These are phyloP conservation scores for Leucophenga varia DNA, from an alignment of 1,140 invertebrate genomes.

Conservation along the genomic window DNA sequence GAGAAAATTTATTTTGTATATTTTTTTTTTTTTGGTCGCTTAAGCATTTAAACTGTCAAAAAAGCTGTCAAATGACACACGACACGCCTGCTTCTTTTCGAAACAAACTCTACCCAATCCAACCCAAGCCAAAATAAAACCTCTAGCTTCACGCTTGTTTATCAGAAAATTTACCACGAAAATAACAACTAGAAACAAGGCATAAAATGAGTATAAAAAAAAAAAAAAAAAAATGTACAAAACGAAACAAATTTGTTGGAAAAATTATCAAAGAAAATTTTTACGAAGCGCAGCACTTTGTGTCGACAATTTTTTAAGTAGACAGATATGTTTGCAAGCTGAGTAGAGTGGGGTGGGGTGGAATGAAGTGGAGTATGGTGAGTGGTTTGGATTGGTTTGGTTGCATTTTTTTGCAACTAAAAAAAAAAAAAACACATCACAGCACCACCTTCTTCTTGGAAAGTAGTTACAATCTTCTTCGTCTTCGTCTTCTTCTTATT, in stretches of 20 bases:
- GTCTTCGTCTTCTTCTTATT: not conserved
- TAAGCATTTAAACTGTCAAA: constrained; percentile 15
- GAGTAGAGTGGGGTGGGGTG: too few relatives aligned
- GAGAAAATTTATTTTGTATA: too few relatives aligned
- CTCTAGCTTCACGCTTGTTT: constrained; percentile 28
- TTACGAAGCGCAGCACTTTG: too few relatives aligned
- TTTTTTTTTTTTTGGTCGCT: too few relatives aligned
- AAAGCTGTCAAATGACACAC: constrained; percentile 33
- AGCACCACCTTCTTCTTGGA: not conserved
- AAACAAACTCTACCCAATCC: not conserved
- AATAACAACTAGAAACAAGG: constrained; percentile 21
- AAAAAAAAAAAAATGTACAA: constrained; percentile 11
- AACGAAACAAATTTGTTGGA: constrained; percentile 17
- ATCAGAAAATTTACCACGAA: constrained; percentile 38
- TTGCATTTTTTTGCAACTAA: too few relatives aligned
- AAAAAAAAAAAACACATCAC: constrained; percentile 3
- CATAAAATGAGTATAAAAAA: constrained; percentile 8
- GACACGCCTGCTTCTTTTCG: constrained; percentile 2
- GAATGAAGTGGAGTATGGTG: too few relatives aligned
- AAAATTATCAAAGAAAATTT: constrained; percentile 47
- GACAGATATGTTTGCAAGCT: too few relatives aligned
- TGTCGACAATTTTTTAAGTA: too few relatives aligned
- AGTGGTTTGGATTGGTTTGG: too few relatives aligned
- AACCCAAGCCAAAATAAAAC: not conserved
- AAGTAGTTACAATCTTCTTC: not conserved